Percentiles rank a stretch among this genome's conserved stretches.
These are phyloP conservation scores for Cirrhinus molitorella DNA, from an alignment of 2,797 vertebrate species.

Conservation along the genomic window DNA sequence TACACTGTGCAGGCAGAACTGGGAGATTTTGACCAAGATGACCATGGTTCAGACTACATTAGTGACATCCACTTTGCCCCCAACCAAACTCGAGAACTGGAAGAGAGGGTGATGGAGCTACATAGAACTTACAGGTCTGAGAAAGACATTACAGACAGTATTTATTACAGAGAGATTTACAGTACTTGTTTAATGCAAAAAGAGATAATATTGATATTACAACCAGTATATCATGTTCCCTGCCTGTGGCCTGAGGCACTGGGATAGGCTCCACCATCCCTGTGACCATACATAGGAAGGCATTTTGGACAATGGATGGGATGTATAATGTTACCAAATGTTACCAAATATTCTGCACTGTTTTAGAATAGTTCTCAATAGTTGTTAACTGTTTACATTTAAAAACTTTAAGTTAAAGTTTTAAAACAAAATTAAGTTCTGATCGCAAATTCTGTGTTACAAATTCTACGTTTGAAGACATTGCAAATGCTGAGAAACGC, in stretches of 20 bases:
- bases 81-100: slow-evolving; percentile 89
- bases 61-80: slow-evolving; percentile 88
- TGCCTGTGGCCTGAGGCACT: neutral
- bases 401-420: too few relatives aligned
- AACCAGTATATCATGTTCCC: neutral
- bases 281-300: too few relatives aligned
- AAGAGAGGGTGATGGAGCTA: slow-evolving; percentile 89
- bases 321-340: neutral
- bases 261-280: neutral
- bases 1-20: slow-evolving; percentile 89
- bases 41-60: slow-evolving; percentile 84
- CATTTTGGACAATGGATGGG: neutral
- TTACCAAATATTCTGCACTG: neutral
- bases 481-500: too few relatives aligned
- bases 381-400: too few relatives aligned
- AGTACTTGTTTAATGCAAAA: neutral
- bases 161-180: neutral
- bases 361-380: too few relatives aligned
- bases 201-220: neutral
- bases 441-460: too few relatives aligned
- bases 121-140: slow-evolving; percentile 87
- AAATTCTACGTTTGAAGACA: too few relatives aligned
- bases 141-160: neutral
- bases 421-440: too few relatives aligned
- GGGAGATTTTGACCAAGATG: slow-evolving; percentile 85